Percentiles rank a stretch among this genome's conserved stretches.
phyloP scores from a whole-genome alignment of 2,113 vertebrate species.

The Ranitomeya imitator region DNA sequence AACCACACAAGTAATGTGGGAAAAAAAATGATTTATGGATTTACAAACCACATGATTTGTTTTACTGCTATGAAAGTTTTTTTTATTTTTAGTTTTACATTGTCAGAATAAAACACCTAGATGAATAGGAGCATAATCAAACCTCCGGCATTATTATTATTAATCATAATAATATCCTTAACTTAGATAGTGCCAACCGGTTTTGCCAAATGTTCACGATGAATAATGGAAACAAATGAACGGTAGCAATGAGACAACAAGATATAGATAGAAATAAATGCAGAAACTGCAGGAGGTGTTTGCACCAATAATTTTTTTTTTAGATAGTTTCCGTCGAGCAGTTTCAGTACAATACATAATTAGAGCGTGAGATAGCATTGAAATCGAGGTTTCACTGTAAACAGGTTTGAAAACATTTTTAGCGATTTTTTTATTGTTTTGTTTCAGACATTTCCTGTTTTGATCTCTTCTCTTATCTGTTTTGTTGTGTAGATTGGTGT shows the following conservation, averaged over 20 bases:
- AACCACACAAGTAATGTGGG: constrained; percentile 13
- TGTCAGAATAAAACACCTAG: neutral
- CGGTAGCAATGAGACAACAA: neutral
- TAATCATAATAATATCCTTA: neutral
- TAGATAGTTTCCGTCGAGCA: too few species aligned
- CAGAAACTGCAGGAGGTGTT: neutral
- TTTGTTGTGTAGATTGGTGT: neutral
- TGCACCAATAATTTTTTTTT: too few species aligned
- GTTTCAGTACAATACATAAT: too few species aligned
- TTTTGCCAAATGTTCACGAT: neutral
- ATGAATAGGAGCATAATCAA: neutral
- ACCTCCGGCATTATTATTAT: neutral
- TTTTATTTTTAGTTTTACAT: neutral
- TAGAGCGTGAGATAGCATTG: too few species aligned
- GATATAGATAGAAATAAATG: neutral
- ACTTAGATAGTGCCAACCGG: neutral
- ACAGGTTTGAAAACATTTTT: too few species aligned
- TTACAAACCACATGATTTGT: neutral
- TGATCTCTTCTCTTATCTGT: neutral
- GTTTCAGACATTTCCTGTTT: neutral
- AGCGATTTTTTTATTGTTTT: too few species aligned
- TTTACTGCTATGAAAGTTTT: neutral
- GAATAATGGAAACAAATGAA: neutral
- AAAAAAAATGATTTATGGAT: constrained; percentile 19
- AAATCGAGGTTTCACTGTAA: too few species aligned